Evolutionary conservation across 2,113 vertebrate species (phyloP).

Genomic region (Vireo altiloquus): DNA sequence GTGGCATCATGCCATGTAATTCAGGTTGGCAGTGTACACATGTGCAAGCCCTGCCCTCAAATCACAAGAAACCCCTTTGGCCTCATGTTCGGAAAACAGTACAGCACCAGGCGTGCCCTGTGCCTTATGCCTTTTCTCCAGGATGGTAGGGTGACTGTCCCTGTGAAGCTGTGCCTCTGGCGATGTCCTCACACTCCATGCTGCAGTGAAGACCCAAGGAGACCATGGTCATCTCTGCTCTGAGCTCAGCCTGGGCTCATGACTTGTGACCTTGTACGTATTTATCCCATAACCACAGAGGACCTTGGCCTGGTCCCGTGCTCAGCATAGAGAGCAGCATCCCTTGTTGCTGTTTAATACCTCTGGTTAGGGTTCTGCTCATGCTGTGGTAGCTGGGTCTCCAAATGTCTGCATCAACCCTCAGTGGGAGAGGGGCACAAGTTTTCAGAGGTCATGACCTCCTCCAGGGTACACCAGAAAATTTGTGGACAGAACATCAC

Average conservation of each 20-base stretch:
- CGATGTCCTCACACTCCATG: background rate
- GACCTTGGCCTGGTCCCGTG: background rate
- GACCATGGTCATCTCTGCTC: background rate
- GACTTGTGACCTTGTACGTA: background rate
- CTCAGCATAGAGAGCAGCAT: background rate
- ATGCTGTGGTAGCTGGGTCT: background rate
- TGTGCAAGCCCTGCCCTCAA: background rate
- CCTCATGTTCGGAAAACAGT: background rate
- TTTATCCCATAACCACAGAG: background rate
- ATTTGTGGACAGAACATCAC: background rate
- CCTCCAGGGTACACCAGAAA: background rate
- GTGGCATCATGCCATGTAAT: rapidly evolving
- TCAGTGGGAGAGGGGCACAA: background rate
- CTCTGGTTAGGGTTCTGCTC: background rate
- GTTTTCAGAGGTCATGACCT: background rate
- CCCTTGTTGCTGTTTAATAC: background rate
- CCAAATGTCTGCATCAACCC: background rate
- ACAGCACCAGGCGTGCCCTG: background rate
- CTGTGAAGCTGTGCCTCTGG: background rate
- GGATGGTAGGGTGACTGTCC: background rate
- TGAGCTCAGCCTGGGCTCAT: background rate
- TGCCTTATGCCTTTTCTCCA: rapidly evolving
- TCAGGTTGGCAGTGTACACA: background rate
- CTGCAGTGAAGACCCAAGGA: rapidly evolving
- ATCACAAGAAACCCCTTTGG: background rate